Base-by-base conservation (phyloP, 2,888 invertebrate genomes). In the Elmis aenea region DNA sequence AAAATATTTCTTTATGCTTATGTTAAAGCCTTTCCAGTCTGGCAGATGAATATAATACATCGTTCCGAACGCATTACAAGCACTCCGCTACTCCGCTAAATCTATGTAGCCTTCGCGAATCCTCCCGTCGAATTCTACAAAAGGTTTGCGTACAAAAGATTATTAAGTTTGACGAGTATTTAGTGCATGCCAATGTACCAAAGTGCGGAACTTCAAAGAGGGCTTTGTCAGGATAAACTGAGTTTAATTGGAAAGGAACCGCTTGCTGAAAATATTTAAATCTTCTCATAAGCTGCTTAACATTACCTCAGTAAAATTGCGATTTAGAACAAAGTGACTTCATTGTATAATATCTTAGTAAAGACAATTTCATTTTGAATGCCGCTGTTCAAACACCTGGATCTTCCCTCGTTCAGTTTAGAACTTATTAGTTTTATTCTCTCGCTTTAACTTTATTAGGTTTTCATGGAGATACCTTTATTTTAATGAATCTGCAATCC, bases 81-180 rank as follows among this genome's bases (percentile, higher is more conserved):
- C 41, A 26, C 26, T 30, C 18, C 18, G 18, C 18, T 5, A 18
- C 8, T 18, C 18, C 18, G 18, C 18, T 8, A 18, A n/a, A n/a
- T n/a, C n/a, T n/a, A n/a, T n/a, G n/a, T n/a, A n/a, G n/a, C n/a
- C n/a, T 35, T 29, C 40, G 45, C 45, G 37, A 30, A 41, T 45
- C 42, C 45, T 37, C 32, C 35, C 36, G 37, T 38, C 37, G 43
- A 42, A 45, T 42, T 54, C 44, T 55, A 62, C 62, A 63, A 64
- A 62, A 64, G 63, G 60, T 61, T 62, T 58, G 54, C 57, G 48
- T 58, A 67, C 65, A 67, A 66, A 67, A 65, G 66, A 67, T 67
- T 67, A 66, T 66, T 66, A 66, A 66, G 65, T 66, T 66, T 66
- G 64, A 64, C 62, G 66, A 64, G 59, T 52, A 54, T 52, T 55